These are phyloP conservation scores for Edolisoma coerulescens DNA, from an alignment of 2,113 vertebrate genomes.

Conservation along the genomic window DNA sequence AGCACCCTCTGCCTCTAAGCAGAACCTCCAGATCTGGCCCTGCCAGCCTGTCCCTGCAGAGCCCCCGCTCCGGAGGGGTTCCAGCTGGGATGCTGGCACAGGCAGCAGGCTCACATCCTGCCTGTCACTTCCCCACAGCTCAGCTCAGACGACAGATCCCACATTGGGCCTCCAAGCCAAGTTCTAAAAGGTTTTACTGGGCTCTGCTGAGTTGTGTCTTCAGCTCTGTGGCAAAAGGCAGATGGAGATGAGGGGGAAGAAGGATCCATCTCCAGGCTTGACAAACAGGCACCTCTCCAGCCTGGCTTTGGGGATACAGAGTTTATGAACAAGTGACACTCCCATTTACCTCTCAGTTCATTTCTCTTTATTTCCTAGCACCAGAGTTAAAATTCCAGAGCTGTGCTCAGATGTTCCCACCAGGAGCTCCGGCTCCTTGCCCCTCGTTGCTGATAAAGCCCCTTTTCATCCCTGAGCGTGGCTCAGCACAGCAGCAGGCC, in stretches of 20 bases:
- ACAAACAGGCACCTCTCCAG: background rate
- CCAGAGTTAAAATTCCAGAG: background rate
- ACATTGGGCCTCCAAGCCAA: background rate
- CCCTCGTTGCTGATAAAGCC: background rate
- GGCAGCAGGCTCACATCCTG: background rate
- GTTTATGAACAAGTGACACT: background rate
- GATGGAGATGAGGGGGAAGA: background rate
- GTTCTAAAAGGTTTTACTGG: background rate
- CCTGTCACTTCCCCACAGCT: background rate
- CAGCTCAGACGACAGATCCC: background rate
- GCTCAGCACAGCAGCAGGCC: background rate
- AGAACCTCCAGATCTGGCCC: background rate
- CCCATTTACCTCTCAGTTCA: background rate
- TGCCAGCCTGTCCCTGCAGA: background rate
- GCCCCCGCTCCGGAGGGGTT: accelerated
- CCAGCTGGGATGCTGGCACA: background rate
- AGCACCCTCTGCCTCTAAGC: background rate
- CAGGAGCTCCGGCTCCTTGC: background rate
- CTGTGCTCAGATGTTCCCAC: background rate
- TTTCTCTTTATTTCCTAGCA: background rate
- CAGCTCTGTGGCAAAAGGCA: background rate
- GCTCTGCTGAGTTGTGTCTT: background rate
- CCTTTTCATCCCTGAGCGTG: background rate
- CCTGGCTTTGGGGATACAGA: background rate
- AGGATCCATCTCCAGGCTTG: background rate